Evolutionary conservation across 2,888 invertebrate species (phyloP), one percentile per base, ranked within the genome.

Genomic region (Agriopis marginaria): DNA sequence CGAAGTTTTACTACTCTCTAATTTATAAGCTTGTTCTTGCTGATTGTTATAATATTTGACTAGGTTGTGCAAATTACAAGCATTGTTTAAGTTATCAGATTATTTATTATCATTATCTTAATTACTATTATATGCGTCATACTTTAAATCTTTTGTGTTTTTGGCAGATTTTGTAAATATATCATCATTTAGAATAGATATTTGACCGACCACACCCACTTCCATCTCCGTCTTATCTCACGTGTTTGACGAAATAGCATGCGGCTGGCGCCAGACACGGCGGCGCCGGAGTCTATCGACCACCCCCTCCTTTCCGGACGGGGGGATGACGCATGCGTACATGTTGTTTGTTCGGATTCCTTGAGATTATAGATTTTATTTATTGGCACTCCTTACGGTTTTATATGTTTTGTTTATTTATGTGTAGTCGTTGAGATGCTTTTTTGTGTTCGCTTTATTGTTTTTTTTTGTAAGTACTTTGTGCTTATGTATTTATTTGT

Each of bases 241-340:
- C 23, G 14, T 69, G 71, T 49, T 60, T 9, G 70, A 55, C 54
- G 77, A 75, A 79, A 78, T 64, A 66, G 72, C 67, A 32, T 56
- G 69, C 61, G 72, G 77, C 75, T 77, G 89, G 89, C 89, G 89
- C 89, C 91, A 93, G 92, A 93, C 92, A 80, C 49, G 75, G 70
- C 91, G 93, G 92, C 93, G 93, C 93, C 92, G 76, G 93, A 92
- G 92, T 92, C 63, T 84, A 91, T 91, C 86, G 92, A 91, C 86
- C 77, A 76, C 78, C 78, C 78, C 83, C 77, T 71, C 71, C 49
- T 11, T 53, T 49, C 45, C 6, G 6, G 44, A 56, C 75, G 72
- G 77, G 79, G 73, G 59, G 58, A n/a, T 62, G 61, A 71, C 87
- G 88, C 91, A 89, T 89, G 91, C 91, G 92, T 77, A 17, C 2